Conservation (phyloP, 2,888 invertebrate genomes). For the Argyresthia albistria region DNA sequence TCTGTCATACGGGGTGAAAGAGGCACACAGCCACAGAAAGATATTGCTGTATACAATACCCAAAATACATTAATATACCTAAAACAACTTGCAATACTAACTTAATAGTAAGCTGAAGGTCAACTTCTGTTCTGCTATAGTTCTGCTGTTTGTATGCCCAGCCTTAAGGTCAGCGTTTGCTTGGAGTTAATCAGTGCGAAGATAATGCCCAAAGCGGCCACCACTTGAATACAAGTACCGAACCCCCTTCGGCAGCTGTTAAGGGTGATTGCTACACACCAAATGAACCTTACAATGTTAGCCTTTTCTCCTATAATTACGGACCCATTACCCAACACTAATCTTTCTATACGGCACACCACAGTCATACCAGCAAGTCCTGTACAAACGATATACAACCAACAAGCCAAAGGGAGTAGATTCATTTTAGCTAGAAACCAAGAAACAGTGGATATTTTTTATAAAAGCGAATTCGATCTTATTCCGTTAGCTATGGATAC, state of each 20-base stretch:
- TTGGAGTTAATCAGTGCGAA: background rate
- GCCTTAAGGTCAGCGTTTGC: no score
- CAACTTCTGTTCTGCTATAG: no score
- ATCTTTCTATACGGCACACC: conserved; percentile 35
- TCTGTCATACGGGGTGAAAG: no score
- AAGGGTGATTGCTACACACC: conserved; percentile 50
- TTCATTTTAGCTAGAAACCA: no score
- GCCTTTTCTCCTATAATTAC: conserved; percentile 70
- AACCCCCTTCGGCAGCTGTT: conserved; percentile 23
- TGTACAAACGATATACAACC: background rate
- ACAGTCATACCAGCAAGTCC: conserved; percentile 5
- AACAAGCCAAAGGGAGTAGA: no score
- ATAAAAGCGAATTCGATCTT: conserved; percentile 46
- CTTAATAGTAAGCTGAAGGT: no score
- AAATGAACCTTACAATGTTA: conserved; percentile 67
- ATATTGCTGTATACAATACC: no score
- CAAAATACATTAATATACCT: no score
- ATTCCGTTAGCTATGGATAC: conserved; percentile 43
- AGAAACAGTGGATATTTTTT: conserved; percentile 15
- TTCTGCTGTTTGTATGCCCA: no score
- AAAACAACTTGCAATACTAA: no score
- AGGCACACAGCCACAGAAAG: no score
- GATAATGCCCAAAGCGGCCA: no score
- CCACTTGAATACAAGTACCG: background rate
- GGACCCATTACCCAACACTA: conserved; percentile 59